These are phyloP conservation scores for Stichodactyla mertensii DNA, from an alignment of 64 coral and sea anemone species.

Conservation along the genomic window DNA sequence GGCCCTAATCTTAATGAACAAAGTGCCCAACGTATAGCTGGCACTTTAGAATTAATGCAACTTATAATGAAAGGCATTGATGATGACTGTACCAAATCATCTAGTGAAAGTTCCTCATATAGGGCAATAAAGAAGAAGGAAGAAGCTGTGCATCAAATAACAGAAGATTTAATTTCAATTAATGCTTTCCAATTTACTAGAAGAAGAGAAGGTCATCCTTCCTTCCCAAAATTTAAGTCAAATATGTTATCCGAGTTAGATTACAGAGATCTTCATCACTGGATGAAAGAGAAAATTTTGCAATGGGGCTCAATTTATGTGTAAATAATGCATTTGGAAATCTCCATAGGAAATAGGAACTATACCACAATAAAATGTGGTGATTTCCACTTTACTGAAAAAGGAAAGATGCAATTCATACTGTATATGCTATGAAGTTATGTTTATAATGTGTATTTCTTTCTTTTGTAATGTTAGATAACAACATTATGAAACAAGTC, in stretches of 20 bases:
- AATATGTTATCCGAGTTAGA: neutral
- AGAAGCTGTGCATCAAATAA: neutral
- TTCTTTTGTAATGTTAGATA: too few relatives aligned
- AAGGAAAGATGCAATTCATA: too few relatives aligned
- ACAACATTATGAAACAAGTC: too few relatives aligned
- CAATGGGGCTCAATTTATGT: slow-evolving; percentile 17
- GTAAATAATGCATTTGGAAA: neutral
- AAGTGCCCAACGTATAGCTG: neutral
- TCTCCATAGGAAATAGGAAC: too few relatives aligned
- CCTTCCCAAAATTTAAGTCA: slow-evolving; percentile 12
- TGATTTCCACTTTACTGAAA: too few relatives aligned
- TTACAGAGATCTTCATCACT: slow-evolving; percentile 34
- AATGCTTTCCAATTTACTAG: neutral
- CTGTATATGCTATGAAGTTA: too few relatives aligned
- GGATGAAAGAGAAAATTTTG: slow-evolving; percentile 2
- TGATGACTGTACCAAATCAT: neutral
- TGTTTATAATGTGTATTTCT: too few relatives aligned
- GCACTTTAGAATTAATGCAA: neutral
- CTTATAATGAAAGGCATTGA: neutral
- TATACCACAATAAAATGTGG: too few relatives aligned
- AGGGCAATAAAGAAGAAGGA: neutral
- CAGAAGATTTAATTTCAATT: neutral
- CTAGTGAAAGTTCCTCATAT: neutral
- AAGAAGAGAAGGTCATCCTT: slow-evolving; percentile 24
- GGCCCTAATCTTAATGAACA: neutral